phyloP scores from a whole-genome alignment of 2,797 vertebrate species.

The Cephalopachus bancanus region DNA sequence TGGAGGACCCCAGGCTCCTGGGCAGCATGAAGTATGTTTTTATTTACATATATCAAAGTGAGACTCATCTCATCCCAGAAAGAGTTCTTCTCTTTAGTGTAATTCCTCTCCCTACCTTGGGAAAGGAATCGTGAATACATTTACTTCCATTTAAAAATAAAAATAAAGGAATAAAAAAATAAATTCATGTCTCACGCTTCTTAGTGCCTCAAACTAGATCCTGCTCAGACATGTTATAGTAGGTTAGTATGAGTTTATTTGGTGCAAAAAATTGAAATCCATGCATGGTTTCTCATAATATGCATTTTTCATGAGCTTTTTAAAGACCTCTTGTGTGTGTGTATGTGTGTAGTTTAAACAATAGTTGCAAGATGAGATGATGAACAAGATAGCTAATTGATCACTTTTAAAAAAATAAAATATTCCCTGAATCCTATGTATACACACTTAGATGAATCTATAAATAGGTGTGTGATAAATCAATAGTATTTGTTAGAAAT shows the following conservation, averaged over 20 bases:
- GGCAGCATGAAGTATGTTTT: too few species aligned
- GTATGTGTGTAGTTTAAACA: neutral
- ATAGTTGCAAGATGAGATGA: neutral
- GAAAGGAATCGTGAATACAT: too few species aligned
- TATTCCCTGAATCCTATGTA: slow-evolving; percentile 12
- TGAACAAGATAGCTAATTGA: neutral
- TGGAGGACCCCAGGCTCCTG: too few species aligned
- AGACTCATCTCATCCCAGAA: too few species aligned
- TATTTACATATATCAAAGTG: too few species aligned
- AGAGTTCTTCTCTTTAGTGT: too few species aligned
- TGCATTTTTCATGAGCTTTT: neutral
- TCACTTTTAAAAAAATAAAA: slow-evolving; percentile 12
- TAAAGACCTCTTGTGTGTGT: neutral
- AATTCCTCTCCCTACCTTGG: too few species aligned
- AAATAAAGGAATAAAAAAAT: too few species aligned
- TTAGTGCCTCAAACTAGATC: neutral
- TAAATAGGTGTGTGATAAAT: neutral
- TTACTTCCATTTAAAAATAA: too few species aligned
- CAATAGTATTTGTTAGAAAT: neutral
- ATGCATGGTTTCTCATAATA: neutral
- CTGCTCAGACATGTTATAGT: neutral
- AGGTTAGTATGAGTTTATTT: neutral
- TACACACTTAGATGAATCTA: neutral
- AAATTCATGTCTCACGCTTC: neutral
- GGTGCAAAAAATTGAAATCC: neutral